Conservation (phyloP, 2,888 invertebrate genomes). For the Eupithecia pulchellata region DNA sequence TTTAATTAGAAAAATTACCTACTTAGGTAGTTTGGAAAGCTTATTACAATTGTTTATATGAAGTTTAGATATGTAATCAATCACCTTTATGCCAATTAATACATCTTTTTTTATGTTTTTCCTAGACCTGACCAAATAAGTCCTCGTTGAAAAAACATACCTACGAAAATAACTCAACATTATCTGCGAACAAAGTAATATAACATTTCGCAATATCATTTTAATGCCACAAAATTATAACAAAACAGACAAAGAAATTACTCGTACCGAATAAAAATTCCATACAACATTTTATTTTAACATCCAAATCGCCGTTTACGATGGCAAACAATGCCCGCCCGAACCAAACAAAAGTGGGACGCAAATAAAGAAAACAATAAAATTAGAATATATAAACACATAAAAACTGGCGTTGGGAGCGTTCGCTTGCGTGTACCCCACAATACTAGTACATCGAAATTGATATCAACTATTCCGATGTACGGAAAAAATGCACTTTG, state of each 20-base stretch:
- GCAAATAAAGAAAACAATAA: slow-evolving; percentile 86
- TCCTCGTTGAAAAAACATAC: no score
- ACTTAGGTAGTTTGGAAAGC: background rate
- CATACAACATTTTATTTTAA: slow-evolving; percentile 84
- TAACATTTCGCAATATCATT: slow-evolving; percentile 41
- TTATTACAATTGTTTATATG: background rate
- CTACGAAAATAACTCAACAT: background rate
- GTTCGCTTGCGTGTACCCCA: slow-evolving; percentile 70
- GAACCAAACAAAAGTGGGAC: slow-evolving; percentile 85
- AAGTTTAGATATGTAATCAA: no score
- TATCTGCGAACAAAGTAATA: background rate
- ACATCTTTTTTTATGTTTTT: background rate
- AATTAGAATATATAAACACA: slow-evolving; percentile 86
- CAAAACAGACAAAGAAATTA: slow-evolving; percentile 64
- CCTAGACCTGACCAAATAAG: no score
- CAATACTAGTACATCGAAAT: slow-evolving; percentile 66
- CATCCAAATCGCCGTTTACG: slow-evolving; percentile 85
- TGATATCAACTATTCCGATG: slow-evolving; percentile 58
- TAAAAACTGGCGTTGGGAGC: slow-evolving; percentile 80
- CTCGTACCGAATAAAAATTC: slow-evolving; percentile 69
- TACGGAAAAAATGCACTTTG: slow-evolving; percentile 9
- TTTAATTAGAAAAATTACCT: background rate
- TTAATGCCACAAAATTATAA: slow-evolving; percentile 59
- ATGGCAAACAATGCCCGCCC: slow-evolving; percentile 82
- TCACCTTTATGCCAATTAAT: no score